Conservation (phyloP, 2,888 invertebrate species). For the Phalangium opilio region DNA sequence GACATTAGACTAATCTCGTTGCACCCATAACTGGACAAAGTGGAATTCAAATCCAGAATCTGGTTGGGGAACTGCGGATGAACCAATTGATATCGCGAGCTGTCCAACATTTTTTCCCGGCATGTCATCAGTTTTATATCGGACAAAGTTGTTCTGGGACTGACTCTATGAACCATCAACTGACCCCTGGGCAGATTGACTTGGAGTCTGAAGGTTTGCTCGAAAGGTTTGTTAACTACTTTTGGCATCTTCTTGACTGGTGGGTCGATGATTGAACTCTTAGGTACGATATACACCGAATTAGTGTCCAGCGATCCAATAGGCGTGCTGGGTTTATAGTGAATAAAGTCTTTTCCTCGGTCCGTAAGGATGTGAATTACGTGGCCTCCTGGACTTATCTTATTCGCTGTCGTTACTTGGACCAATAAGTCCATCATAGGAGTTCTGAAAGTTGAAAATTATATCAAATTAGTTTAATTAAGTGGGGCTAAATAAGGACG, state of each 20-base stretch:
- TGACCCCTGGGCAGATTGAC: slow-evolving; percentile 65
- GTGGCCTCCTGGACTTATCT: slow-evolving; percentile 47
- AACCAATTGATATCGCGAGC: slow-evolving; percentile 54
- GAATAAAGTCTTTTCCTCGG: slow-evolving; percentile 37
- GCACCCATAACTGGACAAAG: slow-evolving; percentile 46
- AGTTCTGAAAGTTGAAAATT: slow-evolving; percentile 39
- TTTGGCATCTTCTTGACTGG: slow-evolving; percentile 21
- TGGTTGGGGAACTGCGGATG: slow-evolving; percentile 52
- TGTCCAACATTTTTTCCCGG: slow-evolving; percentile 56
- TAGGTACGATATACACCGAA: slow-evolving; percentile 37
- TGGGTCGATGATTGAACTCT: slow-evolving; percentile 25
- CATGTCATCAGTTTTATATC: slow-evolving; percentile 56
- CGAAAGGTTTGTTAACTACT: slow-evolving; percentile 41
- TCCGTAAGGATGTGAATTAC: slow-evolving; percentile 46
- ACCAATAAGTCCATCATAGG: slow-evolving; percentile 64
- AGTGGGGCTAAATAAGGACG: no score
- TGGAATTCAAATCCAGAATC: slow-evolving; percentile 41
- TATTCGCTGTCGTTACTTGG: slow-evolving; percentile 43
- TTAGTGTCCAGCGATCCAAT: slow-evolving; percentile 43
- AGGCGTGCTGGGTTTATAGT: slow-evolving; percentile 56
- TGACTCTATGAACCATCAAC: slow-evolving; percentile 56
- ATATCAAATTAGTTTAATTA: no score
- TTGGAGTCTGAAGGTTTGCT: slow-evolving; percentile 35
- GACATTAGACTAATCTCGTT: slow-evolving; percentile 41
- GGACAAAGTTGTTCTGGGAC: slow-evolving; percentile 48